Evolutionary conservation across 2,888 invertebrate species (phyloP).

Genomic region (Thecophora atra): DNA sequence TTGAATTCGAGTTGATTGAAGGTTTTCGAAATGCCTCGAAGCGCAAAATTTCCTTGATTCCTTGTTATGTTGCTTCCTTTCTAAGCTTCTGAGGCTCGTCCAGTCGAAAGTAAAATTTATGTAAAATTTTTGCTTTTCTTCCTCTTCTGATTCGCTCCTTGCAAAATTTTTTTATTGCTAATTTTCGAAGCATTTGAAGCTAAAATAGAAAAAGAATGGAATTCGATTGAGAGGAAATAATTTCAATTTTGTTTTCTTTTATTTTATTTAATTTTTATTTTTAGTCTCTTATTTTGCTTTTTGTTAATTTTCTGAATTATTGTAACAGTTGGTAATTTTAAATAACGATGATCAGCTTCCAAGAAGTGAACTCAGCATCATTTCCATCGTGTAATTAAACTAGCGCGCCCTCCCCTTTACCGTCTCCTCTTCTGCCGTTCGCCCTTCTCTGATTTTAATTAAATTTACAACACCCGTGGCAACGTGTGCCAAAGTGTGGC

Average conservation of each 20-base stretch:
- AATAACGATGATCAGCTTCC: too few species aligned
- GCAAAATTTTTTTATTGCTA: too few species aligned
- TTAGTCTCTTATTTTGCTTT: too few species aligned
- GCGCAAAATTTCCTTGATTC: neutral
- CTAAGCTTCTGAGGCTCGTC: neutral
- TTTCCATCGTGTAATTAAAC: too few species aligned
- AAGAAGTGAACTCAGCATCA: too few species aligned
- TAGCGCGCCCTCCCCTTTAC: neutral
- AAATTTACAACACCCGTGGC: neutral
- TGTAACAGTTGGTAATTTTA: neutral
- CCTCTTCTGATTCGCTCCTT: too few species aligned
- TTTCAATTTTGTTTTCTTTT: neutral
- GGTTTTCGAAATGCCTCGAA: neutral
- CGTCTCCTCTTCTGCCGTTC: neutral
- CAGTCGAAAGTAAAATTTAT: too few species aligned
- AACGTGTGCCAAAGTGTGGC: neutral
- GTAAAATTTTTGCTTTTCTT: neutral
- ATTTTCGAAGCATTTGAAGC: too few species aligned
- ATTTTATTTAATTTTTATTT: neutral
- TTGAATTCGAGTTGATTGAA: neutral
- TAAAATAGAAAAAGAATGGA: too few species aligned
- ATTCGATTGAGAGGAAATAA: too few species aligned
- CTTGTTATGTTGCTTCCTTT: neutral
- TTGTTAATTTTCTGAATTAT: too few species aligned
- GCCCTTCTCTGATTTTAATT: slow-evolving; percentile 2